Evolutionary conservation across 2,888 invertebrate genomes (phyloP).

Genomic region (Nomada flava): DNA sequence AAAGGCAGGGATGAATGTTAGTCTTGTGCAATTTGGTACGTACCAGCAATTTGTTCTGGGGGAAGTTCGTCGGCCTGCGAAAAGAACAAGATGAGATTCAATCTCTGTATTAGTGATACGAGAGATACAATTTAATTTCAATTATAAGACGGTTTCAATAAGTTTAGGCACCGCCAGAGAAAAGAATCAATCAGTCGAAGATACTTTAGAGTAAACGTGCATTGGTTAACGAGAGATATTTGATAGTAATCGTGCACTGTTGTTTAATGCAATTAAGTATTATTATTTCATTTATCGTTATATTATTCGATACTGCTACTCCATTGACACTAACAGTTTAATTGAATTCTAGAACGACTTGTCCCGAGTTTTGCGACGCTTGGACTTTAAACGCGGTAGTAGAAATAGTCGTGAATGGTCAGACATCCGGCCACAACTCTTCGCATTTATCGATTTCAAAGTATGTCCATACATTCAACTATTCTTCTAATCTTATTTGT

Average conservation of each 20-base stretch:
- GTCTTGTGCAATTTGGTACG: conserved; percentile 81
- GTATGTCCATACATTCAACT: neutral
- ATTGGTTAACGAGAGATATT: neutral
- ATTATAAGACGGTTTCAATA: neutral
- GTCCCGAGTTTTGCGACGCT: conserved; percentile 9
- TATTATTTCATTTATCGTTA: neutral
- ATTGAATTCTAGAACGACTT: neutral
- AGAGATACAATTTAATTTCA: neutral
- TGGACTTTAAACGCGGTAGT: conserved; percentile 24
- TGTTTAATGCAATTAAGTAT: neutral
- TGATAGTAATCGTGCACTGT: conserved; percentile 8
- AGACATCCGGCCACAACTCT: conserved; percentile 16
- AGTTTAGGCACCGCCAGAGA: conserved; percentile 5
- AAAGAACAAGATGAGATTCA: conserved; percentile 65
- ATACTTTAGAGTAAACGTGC: conserved; percentile 26
- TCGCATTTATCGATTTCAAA: conserved; percentile 5
- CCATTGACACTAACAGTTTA: neutral
- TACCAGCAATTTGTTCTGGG: conserved; percentile 95
- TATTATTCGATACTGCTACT: neutral
- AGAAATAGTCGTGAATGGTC: conserved; percentile 14
- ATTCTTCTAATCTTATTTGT: neutral
- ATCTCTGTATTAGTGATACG: neutral
- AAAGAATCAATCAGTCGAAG: conserved; percentile 2
- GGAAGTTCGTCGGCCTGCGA: conserved; percentile 95
- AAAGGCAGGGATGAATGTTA: neutral